Evolutionary conservation across 2,888 invertebrate species (phyloP).

Genomic region (Himalopsyche anomala): DNA sequence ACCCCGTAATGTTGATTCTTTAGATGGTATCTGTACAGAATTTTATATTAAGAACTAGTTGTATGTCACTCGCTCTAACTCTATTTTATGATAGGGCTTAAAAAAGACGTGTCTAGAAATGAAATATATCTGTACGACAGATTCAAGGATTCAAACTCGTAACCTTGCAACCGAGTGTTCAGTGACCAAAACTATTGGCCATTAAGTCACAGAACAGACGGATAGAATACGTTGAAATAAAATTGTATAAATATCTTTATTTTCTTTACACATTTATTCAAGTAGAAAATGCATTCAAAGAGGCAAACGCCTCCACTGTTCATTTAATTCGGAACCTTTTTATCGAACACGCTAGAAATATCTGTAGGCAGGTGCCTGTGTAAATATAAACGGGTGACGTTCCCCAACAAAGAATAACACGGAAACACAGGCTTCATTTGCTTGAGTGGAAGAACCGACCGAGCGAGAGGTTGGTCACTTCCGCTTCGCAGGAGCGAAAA

Average conservation of each 20-base stretch:
- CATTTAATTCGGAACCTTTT: not conserved
- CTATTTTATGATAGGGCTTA: no score
- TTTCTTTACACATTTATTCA: not conserved
- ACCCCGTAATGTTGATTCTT: no score
- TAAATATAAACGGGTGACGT: slow-evolving; percentile 9
- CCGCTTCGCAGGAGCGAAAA: not conserved
- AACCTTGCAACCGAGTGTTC: no score
- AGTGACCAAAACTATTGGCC: no score
- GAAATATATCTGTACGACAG: no score
- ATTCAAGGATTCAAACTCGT: no score
- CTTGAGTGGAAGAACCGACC: slow-evolving; percentile 2
- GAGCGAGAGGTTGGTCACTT: slow-evolving; percentile 35
- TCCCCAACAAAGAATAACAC: slow-evolving; percentile 37
- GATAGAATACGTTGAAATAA: no score
- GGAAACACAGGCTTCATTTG: slow-evolving; percentile 43
- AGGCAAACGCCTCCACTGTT: not conserved
- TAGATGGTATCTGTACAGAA: no score
- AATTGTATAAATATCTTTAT: not conserved
- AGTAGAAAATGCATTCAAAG: slow-evolving; percentile 15
- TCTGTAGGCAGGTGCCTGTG: not conserved
- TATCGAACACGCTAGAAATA: not conserved
- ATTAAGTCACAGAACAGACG: no score
- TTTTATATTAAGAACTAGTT: no score
- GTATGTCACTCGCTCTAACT: no score
- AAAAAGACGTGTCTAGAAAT: no score